Evolutionary conservation across 2,113 vertebrate genomes (phyloP), one percentile per base, ranked within the genome.

Genomic region (Indicator maculatus): DNA sequence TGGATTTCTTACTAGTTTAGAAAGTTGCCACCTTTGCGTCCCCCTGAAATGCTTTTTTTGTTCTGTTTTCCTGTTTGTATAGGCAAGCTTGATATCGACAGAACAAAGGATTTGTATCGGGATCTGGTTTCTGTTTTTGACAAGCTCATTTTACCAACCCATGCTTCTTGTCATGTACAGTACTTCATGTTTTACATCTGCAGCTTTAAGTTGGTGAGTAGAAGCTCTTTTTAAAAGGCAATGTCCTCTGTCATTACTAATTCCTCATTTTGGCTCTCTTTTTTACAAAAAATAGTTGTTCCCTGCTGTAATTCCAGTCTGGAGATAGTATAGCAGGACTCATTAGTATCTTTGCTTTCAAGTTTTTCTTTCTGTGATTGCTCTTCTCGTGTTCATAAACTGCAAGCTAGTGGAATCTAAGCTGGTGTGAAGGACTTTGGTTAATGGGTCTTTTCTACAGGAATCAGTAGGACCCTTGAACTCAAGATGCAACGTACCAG

Each of bases 191-290:
- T 99, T 88, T 99, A 99, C 96, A 98, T 99, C 90, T 99, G 98
- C 95, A 99, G 99, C 98, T 99, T 99, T 97, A 99, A 98, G 95
- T 82, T 99, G 99, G 99, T 99, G 90, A 98, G 99, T 98, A 86
- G 36, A 65, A 90, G 2, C 23, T 19, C 17, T 4, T 72, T 84
- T 71, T 60, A 41, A 59, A 60, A 23, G 58, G 18, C 11, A 24
- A 5, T 2, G 2, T 61, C 26, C 53, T 82, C 3, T 90, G 20
- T 67, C 5, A 38, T 76, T 76, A 83, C 41, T 93, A 30, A 63
- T 45, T 69, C 18, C 11, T 72, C 55, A 9, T 23, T 88, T 76
- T 45, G 17, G 0, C 13, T 60, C 47, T 41, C 27, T 61, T 56
- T 30, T 74, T n/a, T 27, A 16, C 6, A 45, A 16, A 27, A 71